These are phyloP conservation scores for Conus canariensis DNA, from an alignment of 2,888 invertebrate genomes.

Conservation along the genomic window DNA sequence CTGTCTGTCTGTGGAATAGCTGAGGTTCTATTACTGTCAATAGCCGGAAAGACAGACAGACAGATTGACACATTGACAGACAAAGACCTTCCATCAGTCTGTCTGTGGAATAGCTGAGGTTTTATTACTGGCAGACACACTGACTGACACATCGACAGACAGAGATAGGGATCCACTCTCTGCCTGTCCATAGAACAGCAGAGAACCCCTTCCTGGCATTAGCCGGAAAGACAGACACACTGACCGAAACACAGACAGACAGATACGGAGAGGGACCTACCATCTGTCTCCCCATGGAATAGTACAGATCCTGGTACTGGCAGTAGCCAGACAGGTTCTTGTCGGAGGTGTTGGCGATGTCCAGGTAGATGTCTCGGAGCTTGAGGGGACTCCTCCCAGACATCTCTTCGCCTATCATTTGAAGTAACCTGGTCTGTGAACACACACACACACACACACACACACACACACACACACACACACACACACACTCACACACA, in stretches of 20 bases:
- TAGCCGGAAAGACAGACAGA: slow-evolving; percentile 60
- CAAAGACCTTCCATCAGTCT: neutral
- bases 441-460: neutral
- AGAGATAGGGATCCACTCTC: too few species aligned
- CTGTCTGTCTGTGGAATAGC: slow-evolving; percentile 54
- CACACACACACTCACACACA: neutral
- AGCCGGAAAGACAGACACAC: neutral
- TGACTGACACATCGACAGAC: neutral
- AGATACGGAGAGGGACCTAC: slow-evolving; percentile 46
- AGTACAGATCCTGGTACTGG: slow-evolving; percentile 62
- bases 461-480: neutral
- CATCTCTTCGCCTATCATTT: slow-evolving; percentile 63
- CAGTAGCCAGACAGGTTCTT: slow-evolving; percentile 66
- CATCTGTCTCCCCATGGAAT: slow-evolving; percentile 55
- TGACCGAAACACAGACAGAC: neutral
- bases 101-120: too few species aligned
- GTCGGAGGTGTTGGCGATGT: slow-evolving; percentile 66
- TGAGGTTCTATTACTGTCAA: slow-evolving; percentile 64
- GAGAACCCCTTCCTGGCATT: neutral
- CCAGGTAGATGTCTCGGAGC: slow-evolving; percentile 69
- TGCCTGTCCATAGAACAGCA: neutral
- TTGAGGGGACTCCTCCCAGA: slow-evolving; percentile 53
- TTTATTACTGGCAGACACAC: neutral
- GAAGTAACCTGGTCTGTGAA: slow-evolving; percentile 53
- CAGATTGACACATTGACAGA: neutral